Evolutionary conservation across 1,140 invertebrate genomes (phyloP).

Genomic region (Brachionus sp.): DNA sequence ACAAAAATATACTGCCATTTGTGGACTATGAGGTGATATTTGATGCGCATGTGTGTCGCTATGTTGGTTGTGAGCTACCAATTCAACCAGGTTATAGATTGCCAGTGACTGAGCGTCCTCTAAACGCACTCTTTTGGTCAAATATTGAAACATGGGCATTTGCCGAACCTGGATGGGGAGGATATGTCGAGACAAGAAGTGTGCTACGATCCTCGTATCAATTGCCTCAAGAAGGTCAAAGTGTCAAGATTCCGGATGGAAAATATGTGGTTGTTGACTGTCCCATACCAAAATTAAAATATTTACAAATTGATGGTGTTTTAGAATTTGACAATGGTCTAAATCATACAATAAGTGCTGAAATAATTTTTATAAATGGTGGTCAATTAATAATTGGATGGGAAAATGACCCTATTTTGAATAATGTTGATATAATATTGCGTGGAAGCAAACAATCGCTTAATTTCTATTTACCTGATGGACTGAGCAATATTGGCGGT

Average conservation of each 20-base stretch:
- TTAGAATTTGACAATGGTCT: slow-evolving; percentile 31
- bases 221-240: slow-evolving; percentile 21
- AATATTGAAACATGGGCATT: slow-evolving; percentile 28
- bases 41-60: slow-evolving; percentile 15
- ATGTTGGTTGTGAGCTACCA: slow-evolving; percentile 23
- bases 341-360: slow-evolving; percentile 48
- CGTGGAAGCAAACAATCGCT: slow-evolving; percentile 50
- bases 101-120: not conserved
- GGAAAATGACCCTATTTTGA: slow-evolving; percentile 42
- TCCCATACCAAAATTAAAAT: slow-evolving; percentile 29
- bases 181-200: not conserved
- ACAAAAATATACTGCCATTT: not conserved
- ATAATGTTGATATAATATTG: slow-evolving; percentile 48
- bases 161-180: slow-evolving; percentile 40
- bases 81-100: not conserved
- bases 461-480: not conserved
- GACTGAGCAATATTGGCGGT: not conserved
- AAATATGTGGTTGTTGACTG: slow-evolving; percentile 9
- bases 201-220: not conserved
- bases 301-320: slow-evolving; percentile 21
- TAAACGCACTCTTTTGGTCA: slow-evolving; percentile 29
- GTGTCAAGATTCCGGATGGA: slow-evolving; percentile 28
- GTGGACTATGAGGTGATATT: not conserved
- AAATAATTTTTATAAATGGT: slow-evolving; percentile 51
- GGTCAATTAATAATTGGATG: slow-evolving; percentile 53